These are phyloP conservation scores for Chiridota heheva DNA, from an alignment of 35 echinoderm and acorn worm genomes.

Conservation along the genomic window DNA sequence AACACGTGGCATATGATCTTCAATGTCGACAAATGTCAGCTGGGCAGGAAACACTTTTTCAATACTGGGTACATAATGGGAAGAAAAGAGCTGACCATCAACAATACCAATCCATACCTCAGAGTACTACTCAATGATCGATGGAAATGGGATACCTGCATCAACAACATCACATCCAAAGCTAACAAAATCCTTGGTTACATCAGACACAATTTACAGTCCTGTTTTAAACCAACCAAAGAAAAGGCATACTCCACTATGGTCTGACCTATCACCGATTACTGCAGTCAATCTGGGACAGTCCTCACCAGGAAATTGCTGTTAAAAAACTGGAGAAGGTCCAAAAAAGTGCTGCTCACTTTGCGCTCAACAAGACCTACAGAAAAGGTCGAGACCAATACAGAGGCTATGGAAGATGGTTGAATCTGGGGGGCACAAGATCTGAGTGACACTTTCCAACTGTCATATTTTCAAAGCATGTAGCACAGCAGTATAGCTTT, in stretches of 20 bases:
- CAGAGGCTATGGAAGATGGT: conserved; percentile 14
- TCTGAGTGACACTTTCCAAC: too few species aligned
- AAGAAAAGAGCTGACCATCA: background rate
- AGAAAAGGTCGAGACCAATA: conserved; percentile 19
- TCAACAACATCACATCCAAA: conserved; percentile 30
- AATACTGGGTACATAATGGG: conserved; percentile 16
- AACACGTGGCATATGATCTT: conserved; percentile 48
- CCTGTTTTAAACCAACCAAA: conserved; percentile 23
- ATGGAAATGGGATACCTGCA: conserved; percentile 31
- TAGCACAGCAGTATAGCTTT: too few species aligned
- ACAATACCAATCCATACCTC: conserved; percentile 12
- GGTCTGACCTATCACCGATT: conserved; percentile 45
- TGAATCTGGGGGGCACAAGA: too few species aligned
- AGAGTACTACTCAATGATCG: conserved; percentile 33
- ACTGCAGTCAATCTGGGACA: conserved; percentile 50
- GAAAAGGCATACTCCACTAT: conserved; percentile 43
- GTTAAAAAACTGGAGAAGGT: conserved; percentile 43
- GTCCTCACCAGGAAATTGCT: conserved; percentile 6
- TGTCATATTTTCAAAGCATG: too few species aligned
- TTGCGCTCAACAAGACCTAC: background rate
- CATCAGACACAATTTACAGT: conserved; percentile 10
- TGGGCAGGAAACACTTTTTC: background rate
- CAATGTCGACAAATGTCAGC: conserved; percentile 38
- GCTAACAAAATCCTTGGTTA: conserved; percentile 48
- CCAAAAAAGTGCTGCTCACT: conserved; percentile 41